A percentile compares a stretch with the other conserved stretches of the same genome.
Evolutionary conservation across 2,888 invertebrate species (phyloP).

Genomic region (Drosophila limbata): DNA sequence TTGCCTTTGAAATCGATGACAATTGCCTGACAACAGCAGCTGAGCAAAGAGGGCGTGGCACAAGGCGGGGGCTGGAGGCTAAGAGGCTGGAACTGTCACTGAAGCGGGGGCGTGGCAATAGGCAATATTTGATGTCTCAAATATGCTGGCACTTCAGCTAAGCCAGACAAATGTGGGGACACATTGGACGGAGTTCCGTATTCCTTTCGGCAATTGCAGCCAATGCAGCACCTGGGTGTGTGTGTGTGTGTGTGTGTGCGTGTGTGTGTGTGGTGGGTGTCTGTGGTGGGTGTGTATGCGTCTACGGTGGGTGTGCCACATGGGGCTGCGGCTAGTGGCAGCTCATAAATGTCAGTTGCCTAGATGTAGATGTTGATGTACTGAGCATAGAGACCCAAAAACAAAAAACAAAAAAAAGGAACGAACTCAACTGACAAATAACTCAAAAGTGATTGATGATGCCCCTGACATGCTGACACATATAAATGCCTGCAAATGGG

Average conservation of each 20-base stretch:
- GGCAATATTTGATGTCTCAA: slow-evolving; percentile 43
- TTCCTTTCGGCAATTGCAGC: slow-evolving; percentile 6
- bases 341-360: slow-evolving; percentile 72
- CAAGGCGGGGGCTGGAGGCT: not conserved
- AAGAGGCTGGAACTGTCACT: not conserved
- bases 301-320: slow-evolving; percentile 22
- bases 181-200: slow-evolving; percentile 7
- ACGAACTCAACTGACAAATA: slow-evolving; percentile 71
- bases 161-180: slow-evolving; percentile 64
- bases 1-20: slow-evolving; percentile 51
- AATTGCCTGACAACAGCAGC: slow-evolving; percentile 7
- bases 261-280: slow-evolving; percentile 7
- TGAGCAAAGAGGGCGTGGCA: not conserved
- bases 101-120: slow-evolving; percentile 31
- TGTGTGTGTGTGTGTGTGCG: slow-evolving; percentile 10
- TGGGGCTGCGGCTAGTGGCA: slow-evolving; percentile 53
- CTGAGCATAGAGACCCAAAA: slow-evolving; percentile 10
- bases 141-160: slow-evolving; percentile 56
- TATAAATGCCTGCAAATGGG: slow-evolving; percentile 78
- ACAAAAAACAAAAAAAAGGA: slow-evolving; percentile 6
- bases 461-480: slow-evolving; percentile 76
- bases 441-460: slow-evolving; percentile 77
- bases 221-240: slow-evolving; percentile 23
- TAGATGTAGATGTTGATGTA: slow-evolving; percentile 32
- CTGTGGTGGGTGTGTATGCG: slow-evolving; percentile 8